Evolutionary conservation across 1,140 invertebrate genomes (phyloP), one percentile per base, ranked within the genome.

Genomic region (Belonocnema kinseyi): DNA sequence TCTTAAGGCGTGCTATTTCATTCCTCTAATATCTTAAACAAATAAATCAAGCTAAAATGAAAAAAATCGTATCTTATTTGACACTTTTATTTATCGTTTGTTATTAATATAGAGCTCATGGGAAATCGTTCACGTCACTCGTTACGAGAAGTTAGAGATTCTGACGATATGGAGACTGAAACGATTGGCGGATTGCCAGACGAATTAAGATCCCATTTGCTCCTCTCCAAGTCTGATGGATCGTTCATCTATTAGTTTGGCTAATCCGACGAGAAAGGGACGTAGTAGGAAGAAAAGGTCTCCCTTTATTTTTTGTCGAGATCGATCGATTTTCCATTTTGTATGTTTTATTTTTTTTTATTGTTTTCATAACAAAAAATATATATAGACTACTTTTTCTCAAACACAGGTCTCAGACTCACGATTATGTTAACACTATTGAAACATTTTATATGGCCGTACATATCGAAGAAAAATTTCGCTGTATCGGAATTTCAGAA

Each of bases 151-250:
- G 26, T 72, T 72, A 52, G 50, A 72, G n/a, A 72, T 72, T 72
- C 46, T 50, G 50, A 51, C 50, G 50, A 40, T 66, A 40, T 66
- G 61, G 61, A 33, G 61, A 66, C 26, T 26, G 61, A 66, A 66
- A 76, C 75, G 54, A 79, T 85, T 81, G 84, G 77, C 74, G 66
- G 58, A 52, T 77, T 66, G 77, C 79, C 76, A 77, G 81, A 71
- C 77, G 73, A 80, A 85, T 86, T 83, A 86, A 85, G 81, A 83
- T 86, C 76, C 77, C 66, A 79, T 84, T 83, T 84, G 77, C 40
- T 76, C 70, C 75, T 78, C 50, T 58, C 54, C 50, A 61, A 61
- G 53, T 56, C 72, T 86, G 85, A 85, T 81, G 74, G 81, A 85
- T 85, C 74, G 81, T 54, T 80, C 19, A 70, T 80, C 78, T 66